Base-by-base conservation (phyloP, 2,888 invertebrate species). In the Lasius platythorax region DNA sequence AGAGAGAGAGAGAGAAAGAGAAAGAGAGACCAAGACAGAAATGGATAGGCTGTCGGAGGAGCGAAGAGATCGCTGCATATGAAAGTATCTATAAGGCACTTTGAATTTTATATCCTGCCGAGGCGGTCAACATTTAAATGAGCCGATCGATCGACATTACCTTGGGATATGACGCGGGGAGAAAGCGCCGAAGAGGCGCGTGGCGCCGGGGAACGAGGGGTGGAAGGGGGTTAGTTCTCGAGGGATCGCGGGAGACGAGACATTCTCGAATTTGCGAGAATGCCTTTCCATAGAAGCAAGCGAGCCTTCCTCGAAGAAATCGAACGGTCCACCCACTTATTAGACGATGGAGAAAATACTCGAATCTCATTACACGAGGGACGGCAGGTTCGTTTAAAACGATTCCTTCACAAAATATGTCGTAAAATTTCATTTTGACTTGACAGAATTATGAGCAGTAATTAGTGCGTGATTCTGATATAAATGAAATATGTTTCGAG, bases 91-190 rank as follows among this genome's bases (percentile, higher is more conserved):
- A 93, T 93, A 92, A 90, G 92, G 91, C 93, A 92, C 92, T 94
- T 94, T 94, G 94, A 94, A 94, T 94, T 94, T 94, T 92, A 94
- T 92, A 94, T 94, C 91, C 72, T 88, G 87, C 91, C 87, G 86
- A 87, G 86, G 86, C 93, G 94, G 94, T 94, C 94, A 94, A 93
- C 93, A 94, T 94, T 94, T 91, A 94, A 94, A 94, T 93, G 92
- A 94, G 92, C 73, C 89, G 92, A 92, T 91, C 92, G 92, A 92
- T 92, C 92, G 91, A 91, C 91, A 91, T 92, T 90, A 90, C 91
- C 88, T 85, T 67, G 81, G 86, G 83, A 84, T 83, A 75, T 53
- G 83, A 61, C 82, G 78, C 33, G 75, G 73, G 50, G 50, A 50
- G n/a, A 50, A 50, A 18, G 40, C 33, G 58, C 33, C 64, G 75